Percentiles rank a stretch among this genome's conserved stretches.
Evolutionary conservation across 2,113 vertebrate species (phyloP).

Genomic region (Dromaius novaehollandiae): DNA sequence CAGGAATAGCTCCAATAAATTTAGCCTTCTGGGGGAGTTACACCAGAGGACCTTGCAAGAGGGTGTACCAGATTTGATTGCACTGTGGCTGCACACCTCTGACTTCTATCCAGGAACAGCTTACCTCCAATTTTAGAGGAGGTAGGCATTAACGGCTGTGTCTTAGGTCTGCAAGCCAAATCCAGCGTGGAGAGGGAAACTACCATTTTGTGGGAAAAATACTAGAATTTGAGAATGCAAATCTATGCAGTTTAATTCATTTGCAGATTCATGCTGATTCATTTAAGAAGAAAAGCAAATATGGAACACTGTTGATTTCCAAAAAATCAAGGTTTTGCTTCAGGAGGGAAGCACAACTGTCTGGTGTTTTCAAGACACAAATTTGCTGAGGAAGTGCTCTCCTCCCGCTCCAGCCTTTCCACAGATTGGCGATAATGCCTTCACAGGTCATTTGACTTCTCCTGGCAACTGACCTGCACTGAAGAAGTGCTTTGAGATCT

Average conservation of each 20-base stretch:
- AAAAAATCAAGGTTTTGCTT: background rate
- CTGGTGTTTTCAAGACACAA: background rate
- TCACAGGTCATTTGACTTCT: background rate
- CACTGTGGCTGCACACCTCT: background rate
- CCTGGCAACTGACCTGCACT: background rate
- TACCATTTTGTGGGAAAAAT: background rate
- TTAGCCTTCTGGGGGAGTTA: slow-evolving; percentile 40
- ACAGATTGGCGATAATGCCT: background rate
- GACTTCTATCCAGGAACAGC: slow-evolving; percentile 7
- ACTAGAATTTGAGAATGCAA: background rate
- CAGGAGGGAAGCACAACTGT: background rate
- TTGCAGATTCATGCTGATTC: background rate
- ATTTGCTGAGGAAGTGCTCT: background rate
- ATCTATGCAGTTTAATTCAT: background rate
- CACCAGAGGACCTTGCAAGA: slow-evolving; percentile 21
- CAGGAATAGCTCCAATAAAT: slow-evolving; percentile 54
- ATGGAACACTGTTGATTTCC: background rate
- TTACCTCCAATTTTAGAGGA: background rate
- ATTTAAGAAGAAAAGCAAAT: background rate
- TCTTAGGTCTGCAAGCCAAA: background rate
- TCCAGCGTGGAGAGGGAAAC: background rate
- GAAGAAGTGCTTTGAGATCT: background rate
- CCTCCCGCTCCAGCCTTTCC: background rate
- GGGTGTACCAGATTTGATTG: background rate
- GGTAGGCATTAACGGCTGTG: background rate